Percentiles rank a stretch among this genome's conserved stretches.
Evolutionary conservation across 1,140 invertebrate genomes (phyloP).

Genomic region (Camponotus vicinus): DNA sequence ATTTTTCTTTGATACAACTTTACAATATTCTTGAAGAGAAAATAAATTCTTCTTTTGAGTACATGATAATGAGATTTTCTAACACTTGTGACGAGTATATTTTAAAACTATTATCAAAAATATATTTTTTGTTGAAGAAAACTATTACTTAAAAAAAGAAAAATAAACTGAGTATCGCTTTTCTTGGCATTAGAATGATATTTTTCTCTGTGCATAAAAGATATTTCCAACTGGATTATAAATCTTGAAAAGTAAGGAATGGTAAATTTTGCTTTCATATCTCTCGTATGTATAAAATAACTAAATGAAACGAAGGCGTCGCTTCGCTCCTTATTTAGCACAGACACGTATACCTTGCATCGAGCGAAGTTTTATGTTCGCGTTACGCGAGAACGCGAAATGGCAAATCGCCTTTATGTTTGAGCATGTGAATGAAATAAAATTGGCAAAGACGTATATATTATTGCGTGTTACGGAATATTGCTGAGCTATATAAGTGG

Average conservation of each 20-base stretch:
- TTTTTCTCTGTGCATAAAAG: no score
- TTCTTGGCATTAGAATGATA: no score
- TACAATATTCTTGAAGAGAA: no score
- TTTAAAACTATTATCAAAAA: no score
- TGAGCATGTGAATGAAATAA: conserved; percentile 15
- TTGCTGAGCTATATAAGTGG: background rate
- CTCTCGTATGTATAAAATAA: background rate
- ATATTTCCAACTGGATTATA: no score
- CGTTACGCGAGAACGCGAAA: conserved; percentile 2
- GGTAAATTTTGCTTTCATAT: conserved; percentile 1
- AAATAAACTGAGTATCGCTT: no score
- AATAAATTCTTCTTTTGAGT: no score
- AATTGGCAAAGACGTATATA: conserved; percentile 6
- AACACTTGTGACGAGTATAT: no score
- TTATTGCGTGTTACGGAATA: background rate
- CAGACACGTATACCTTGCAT: conserved; percentile 17
- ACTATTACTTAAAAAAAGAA: no score
- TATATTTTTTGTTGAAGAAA: no score
- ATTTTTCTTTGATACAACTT: no score
- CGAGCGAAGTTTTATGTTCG: conserved; percentile 1
- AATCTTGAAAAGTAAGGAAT: background rate
- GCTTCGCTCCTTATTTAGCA: conserved; percentile 40
- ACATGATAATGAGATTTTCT: no score
- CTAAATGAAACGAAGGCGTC: conserved; percentile 16
- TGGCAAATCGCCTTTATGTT: conserved; percentile 21